These are phyloP conservation scores for Drosophila anceps DNA, from an alignment of 2,888 invertebrate genomes.

Conservation along the genomic window DNA sequence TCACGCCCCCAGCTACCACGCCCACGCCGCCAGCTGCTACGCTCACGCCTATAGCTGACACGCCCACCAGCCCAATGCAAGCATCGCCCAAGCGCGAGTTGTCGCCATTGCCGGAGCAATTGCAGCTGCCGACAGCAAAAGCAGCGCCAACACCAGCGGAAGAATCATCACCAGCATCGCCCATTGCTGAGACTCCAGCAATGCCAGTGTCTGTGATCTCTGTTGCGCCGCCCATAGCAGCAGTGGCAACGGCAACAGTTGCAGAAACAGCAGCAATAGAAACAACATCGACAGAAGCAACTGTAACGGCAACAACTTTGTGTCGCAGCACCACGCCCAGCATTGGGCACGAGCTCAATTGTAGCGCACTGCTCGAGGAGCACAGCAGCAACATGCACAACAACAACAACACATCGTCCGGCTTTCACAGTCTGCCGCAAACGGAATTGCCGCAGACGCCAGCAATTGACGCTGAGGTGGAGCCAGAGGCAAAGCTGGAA, in stretches of 20 bases:
- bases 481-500: background rate
- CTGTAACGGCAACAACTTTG: conserved; percentile 53
- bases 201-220: conserved; percentile 67
- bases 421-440: conserved; percentile 78
- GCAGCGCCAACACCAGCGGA: too few relatives aligned
- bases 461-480: conserved; percentile 4
- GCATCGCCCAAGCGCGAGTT: background rate
- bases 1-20: background rate
- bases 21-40: background rate
- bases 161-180: background rate
- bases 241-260: conserved; percentile 9
- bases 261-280: conserved; percentile 1
- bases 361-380: conserved; percentile 57
- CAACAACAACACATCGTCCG: conserved; percentile 81
- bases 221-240: conserved; percentile 56
- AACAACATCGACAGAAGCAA: conserved; percentile 65
- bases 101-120: conserved; percentile 1
- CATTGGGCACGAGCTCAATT: conserved; percentile 10
- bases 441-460: conserved; percentile 49
- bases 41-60: background rate
- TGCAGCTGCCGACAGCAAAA: background rate
- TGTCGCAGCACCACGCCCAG: conserved; percentile 44
- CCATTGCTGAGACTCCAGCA: conserved; percentile 25
- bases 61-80: background rate
- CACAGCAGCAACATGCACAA: conserved; percentile 71